phyloP scores from a whole-genome alignment of 1,140 invertebrate species.

The Drosophila virilis region DNA sequence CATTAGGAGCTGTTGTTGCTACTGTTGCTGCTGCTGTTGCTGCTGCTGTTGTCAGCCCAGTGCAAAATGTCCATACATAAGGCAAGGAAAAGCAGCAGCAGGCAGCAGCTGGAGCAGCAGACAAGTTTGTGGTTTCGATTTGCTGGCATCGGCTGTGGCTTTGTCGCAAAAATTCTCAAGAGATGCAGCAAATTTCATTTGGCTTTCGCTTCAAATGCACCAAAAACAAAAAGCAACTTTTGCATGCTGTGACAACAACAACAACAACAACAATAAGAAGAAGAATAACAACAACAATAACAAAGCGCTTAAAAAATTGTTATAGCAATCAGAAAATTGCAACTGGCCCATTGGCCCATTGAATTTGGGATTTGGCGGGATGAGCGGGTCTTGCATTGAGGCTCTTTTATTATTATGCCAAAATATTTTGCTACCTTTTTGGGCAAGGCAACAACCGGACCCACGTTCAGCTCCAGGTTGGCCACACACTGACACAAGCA shows the following conservation, averaged over 20 bases:
- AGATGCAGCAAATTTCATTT: slow-evolving; percentile 74
- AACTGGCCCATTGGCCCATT: slow-evolving; percentile 39
- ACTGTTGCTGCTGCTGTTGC: slow-evolving; percentile 15
- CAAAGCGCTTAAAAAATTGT: slow-evolving; percentile 48
- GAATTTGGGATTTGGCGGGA: not conserved
- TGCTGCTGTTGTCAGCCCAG: slow-evolving; percentile 22
- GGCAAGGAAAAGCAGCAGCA: not conserved
- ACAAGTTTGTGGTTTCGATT: slow-evolving; percentile 53
- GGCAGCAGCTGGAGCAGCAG: not conserved
- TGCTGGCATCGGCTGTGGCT: slow-evolving; percentile 13
- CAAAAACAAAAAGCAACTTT: slow-evolving; percentile 68
- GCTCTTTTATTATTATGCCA: slow-evolving; percentile 76
- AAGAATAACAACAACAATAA: not conserved
- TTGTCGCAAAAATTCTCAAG: slow-evolving; percentile 67
- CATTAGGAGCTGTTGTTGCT: slow-evolving; percentile 26
- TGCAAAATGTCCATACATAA: slow-evolving; percentile 30
- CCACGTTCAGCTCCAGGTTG: not conserved
- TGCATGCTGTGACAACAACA: slow-evolving; percentile 19
- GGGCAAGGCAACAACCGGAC: not conserved
- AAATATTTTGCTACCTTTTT: slow-evolving; percentile 64
- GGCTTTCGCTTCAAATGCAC: slow-evolving; percentile 43
- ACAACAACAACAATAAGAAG: slow-evolving; percentile 16
- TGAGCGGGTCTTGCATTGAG: slow-evolving; percentile 30
- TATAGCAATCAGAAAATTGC: slow-evolving; percentile 75
- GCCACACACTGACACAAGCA: not conserved